Conservation (phyloP, 1,140 invertebrate genomes). For the Andrena cerasifolii region DNA sequence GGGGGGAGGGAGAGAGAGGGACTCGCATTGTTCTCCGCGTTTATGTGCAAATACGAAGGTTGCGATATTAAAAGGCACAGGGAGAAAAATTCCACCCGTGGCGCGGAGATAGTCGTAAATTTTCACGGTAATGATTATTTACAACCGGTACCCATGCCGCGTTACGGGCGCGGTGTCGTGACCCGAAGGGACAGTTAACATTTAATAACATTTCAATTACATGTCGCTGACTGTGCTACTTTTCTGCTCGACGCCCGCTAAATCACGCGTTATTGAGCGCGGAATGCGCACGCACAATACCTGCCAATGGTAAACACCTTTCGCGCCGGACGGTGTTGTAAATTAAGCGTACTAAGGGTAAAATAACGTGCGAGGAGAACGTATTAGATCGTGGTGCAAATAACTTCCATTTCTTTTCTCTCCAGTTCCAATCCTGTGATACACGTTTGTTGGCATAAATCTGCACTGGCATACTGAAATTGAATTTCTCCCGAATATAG, state of each 20-base stretch:
- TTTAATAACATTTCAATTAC: constrained; percentile 51
- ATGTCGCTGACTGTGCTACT: neutral
- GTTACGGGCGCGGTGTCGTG: neutral
- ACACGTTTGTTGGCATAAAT: too few relatives aligned
- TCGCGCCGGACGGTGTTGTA: neutral
- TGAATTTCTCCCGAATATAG: too few relatives aligned
- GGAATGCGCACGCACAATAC: constrained; percentile 12
- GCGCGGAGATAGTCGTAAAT: constrained; percentile 51
- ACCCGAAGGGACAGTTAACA: constrained; percentile 39
- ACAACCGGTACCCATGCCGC: neutral
- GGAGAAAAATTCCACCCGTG: neutral
- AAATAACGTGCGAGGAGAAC: too few relatives aligned
- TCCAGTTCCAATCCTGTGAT: too few relatives aligned
- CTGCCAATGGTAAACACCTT: too few relatives aligned
- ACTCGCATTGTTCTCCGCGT: constrained; percentile 57
- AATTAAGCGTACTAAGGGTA: neutral
- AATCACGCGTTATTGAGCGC: neutral
- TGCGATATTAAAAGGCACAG: constrained; percentile 47
- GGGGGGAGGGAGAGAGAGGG: too few relatives aligned
- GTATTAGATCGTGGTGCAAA: too few relatives aligned
- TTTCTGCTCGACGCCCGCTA: constrained; percentile 14
- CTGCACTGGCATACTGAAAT: too few relatives aligned
- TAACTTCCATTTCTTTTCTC: too few relatives aligned
- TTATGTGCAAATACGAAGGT: constrained; percentile 48
- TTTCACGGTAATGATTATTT: constrained; percentile 29